Evolutionary conservation across 2,113 vertebrate genomes (phyloP).

Genomic region (Plecotus auritus): DNA sequence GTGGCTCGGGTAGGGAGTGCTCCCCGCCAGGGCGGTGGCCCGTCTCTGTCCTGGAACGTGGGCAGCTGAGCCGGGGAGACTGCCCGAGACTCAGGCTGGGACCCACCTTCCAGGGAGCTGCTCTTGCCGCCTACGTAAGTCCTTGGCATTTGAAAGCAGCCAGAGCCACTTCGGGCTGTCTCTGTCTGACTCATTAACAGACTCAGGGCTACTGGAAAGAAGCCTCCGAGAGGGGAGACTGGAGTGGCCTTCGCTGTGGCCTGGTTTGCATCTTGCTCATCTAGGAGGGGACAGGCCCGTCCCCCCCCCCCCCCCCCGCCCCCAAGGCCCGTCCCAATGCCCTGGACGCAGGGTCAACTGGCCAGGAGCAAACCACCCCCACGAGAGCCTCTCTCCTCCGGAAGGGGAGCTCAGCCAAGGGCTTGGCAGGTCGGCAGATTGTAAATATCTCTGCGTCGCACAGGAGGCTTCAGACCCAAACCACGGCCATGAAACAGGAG

Average conservation of each 20-base stretch:
- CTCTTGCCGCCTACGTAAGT: not conserved
- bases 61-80: conserved; percentile 23
- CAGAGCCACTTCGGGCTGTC: not conserved
- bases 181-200: not conserved
- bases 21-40: not conserved
- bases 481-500: not conserved
- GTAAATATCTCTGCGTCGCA: conserved; percentile 59
- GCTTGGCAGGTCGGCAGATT: conserved; percentile 34
- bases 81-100: conserved; percentile 48
- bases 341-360: not conserved
- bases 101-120: conserved; percentile 55
- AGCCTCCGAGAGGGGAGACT: not conserved
- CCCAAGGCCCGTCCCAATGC: not conserved
- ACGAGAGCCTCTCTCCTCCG: conserved; percentile 22
- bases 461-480: conserved; percentile 23
- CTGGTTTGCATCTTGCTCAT: conserved; percentile 27
- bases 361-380: not conserved
- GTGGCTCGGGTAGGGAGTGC: not conserved
- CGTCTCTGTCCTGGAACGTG: conserved; percentile 31
- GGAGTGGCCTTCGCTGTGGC: not conserved
- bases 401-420: conserved; percentile 33
- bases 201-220: conserved; percentile 7
- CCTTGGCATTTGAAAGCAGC: conserved; percentile 55
- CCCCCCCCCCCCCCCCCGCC: not conserved
- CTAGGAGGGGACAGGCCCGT: not conserved